These are phyloP conservation scores for Ophioninae sp. DNA, from an alignment of 2,888 invertebrate genomes.

Conservation along the genomic window DNA sequence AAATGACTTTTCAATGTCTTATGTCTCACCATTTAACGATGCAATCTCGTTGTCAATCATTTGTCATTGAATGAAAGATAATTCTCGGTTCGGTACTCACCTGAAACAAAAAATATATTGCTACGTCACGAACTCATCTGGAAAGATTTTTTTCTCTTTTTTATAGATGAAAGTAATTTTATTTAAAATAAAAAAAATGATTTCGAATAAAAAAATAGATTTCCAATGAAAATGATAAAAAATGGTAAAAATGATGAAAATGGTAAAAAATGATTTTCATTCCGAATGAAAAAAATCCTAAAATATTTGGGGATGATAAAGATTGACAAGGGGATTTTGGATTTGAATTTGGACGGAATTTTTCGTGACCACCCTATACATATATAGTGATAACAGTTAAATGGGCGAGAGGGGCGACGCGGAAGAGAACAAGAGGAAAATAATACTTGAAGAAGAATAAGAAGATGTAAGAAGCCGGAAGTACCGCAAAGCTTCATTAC, in stretches of 20 bases:
- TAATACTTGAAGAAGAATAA: conserved; percentile 14
- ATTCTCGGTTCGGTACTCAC: conserved; percentile 17
- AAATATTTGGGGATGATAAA: neutral
- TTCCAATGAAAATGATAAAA: too few species aligned
- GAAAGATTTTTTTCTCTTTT: neutral
- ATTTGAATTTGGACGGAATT: neutral
- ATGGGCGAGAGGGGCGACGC: conserved; percentile 44
- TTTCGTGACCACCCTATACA: neutral
- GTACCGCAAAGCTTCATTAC: conserved; percentile 59
- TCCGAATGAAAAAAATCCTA: neutral
- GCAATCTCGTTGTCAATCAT: neutral
- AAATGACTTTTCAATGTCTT: too few species aligned
- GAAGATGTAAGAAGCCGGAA: conserved; percentile 53
- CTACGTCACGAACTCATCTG: neutral
- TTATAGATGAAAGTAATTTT: too few species aligned
- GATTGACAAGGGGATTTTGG: neutral
- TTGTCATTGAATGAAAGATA: neutral
- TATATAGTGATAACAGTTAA: conserved; percentile 49
- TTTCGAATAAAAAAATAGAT: too few species aligned
- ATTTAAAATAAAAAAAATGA: too few species aligned
- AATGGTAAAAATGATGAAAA: too few species aligned
- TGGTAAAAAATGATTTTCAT: too few species aligned
- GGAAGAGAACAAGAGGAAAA: conserved; percentile 46
- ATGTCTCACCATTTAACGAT: neutral
- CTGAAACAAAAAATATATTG: conserved; percentile 15